phyloP scores from a whole-genome alignment of 2,888 invertebrate genomes.

The Pedicia rivosa region DNA sequence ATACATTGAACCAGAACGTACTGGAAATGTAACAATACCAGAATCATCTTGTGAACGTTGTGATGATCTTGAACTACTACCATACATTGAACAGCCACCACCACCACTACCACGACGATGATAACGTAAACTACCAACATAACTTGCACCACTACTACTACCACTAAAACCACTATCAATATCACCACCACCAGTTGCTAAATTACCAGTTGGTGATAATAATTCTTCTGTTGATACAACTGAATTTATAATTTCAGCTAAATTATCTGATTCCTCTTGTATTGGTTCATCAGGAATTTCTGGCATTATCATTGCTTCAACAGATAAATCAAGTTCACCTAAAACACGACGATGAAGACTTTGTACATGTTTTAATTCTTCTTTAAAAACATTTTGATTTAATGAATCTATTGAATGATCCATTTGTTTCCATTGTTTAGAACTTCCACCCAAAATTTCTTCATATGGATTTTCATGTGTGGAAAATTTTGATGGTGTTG shows the following conservation, averaged over 20 bases:
- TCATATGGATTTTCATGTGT: constrained; percentile 49
- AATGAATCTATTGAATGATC: constrained; percentile 47
- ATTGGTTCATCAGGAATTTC: constrained; percentile 40
- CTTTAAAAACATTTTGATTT: constrained; percentile 56
- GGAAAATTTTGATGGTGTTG: constrained; percentile 3
- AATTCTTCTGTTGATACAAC: constrained; percentile 27
- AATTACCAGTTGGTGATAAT: constrained; percentile 6
- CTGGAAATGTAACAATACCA: constrained; percentile 7
- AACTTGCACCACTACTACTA: constrained; percentile 72
- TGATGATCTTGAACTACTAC: constrained; percentile 24
- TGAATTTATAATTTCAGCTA: constrained; percentile 14
- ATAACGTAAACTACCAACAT: constrained; percentile 52
- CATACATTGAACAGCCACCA: constrained; percentile 8
- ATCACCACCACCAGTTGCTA: constrained; percentile 34
- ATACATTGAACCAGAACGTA: constrained; percentile 3
- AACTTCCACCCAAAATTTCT: constrained; percentile 23
- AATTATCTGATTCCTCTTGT: constrained; percentile 35
- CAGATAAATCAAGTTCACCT: constrained; percentile 72
- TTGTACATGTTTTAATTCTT: constrained; percentile 70
- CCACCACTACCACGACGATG: constrained; percentile 4
- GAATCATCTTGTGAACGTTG: constrained; percentile 19
- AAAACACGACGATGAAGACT: constrained; percentile 68
- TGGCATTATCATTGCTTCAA: constrained; percentile 83
- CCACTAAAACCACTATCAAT: constrained; percentile 60
- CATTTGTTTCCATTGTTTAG: constrained; percentile 17